Evolutionary conservation across 2,113 vertebrate genomes (phyloP).

Genomic region (Prionailurus bengalensis): DNA sequence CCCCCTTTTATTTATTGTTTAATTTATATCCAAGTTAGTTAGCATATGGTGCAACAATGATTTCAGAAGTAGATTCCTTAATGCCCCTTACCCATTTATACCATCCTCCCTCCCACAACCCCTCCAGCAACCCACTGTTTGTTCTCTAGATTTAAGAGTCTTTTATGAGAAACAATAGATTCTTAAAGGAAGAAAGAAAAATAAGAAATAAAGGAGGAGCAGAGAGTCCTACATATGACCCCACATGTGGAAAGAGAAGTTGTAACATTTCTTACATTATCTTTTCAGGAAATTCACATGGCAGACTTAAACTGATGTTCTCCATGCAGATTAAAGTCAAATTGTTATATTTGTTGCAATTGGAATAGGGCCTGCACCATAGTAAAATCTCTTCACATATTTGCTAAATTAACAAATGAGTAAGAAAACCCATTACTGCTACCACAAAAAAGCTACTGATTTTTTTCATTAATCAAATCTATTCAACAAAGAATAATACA

Average conservation of each 20-base stretch:
- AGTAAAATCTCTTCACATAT: not conserved
- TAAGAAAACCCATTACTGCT: not conserved
- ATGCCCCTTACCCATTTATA: too few relatives aligned
- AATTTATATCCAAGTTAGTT: too few relatives aligned
- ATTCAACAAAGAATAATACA: not conserved
- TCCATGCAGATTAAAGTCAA: not conserved
- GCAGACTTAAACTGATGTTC: not conserved
- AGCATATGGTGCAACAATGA: too few relatives aligned
- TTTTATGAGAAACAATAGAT: not conserved
- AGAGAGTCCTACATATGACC: not conserved
- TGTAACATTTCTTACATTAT: not conserved
- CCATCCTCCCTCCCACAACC: too few relatives aligned
- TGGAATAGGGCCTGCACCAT: not conserved
- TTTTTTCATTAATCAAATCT: not conserved
- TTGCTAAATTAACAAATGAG: not conserved
- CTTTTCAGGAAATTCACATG: not conserved
- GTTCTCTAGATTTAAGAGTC: too few relatives aligned
- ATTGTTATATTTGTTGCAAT: not conserved
- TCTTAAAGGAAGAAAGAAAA: not conserved
- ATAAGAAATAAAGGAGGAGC: not conserved
- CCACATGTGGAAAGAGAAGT: not conserved
- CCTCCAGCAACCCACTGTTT: too few relatives aligned
- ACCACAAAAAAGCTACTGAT: not conserved
- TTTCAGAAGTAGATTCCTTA: too few relatives aligned
- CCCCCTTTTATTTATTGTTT: too few relatives aligned